phyloP scores from a whole-genome alignment of 2,113 vertebrate genomes.

The Hipposideros armiger region DNA sequence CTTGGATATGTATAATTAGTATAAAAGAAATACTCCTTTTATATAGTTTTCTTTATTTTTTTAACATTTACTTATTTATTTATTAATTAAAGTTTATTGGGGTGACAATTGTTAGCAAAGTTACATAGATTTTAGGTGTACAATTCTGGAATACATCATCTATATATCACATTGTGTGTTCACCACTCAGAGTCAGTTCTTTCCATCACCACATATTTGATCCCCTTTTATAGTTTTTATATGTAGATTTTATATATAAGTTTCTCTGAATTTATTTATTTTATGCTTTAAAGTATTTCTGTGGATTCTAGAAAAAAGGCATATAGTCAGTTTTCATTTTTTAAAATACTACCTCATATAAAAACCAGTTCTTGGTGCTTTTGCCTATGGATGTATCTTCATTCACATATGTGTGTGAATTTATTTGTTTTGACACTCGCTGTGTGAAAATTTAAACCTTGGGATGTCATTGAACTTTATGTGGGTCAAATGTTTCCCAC shows the following conservation, averaged over 20 bases:
- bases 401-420: background rate
- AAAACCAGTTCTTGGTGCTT: background rate
- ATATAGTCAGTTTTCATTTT: slow-evolving; percentile 34
- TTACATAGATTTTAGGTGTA: no score
- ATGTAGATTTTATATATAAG: background rate
- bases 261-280: slow-evolving; percentile 70
- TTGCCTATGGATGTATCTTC: slow-evolving; percentile 37
- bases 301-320: slow-evolving; percentile 63
- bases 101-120: no score
- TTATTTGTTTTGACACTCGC: slow-evolving; percentile 43
- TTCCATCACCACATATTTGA: no score
- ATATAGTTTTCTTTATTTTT: background rate
- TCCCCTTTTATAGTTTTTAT: background rate
- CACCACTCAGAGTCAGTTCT: no score
- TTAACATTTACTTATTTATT: no score
- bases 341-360: background rate
- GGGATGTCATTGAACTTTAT: background rate
- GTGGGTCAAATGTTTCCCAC: background rate
- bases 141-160: no score
- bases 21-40: slow-evolving; percentile 31
- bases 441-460: background rate
- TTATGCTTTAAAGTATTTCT: slow-evolving; percentile 73
- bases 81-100: no score
- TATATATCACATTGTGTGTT: no score
- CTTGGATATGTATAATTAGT: background rate